Evolutionary conservation across 2,797 vertebrate species (phyloP).

Genomic region (Semotilus atromaculatus): DNA sequence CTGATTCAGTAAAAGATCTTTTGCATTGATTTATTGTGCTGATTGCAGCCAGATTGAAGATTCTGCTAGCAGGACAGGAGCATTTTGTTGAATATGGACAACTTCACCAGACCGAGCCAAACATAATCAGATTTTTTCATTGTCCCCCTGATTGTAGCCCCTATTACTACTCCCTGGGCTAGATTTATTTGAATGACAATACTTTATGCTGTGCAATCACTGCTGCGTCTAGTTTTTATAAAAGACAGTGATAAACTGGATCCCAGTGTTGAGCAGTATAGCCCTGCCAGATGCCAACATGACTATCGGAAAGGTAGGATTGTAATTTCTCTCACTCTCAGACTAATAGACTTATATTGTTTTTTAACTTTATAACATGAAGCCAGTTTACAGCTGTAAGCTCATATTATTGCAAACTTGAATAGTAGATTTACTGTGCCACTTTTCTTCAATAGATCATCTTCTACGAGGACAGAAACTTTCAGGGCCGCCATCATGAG

Average conservation of each 20-base stretch:
- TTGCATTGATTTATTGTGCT: constrained; percentile 28
- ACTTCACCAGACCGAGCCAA: constrained; percentile 61
- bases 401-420: neutral
- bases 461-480: constrained; percentile 77
- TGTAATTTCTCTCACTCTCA: neutral
- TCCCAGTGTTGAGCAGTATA: constrained; percentile 57
- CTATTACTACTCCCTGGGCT: constrained; percentile 44
- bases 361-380: neutral
- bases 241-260: constrained; percentile 66
- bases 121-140: constrained; percentile 66
- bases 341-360: neutral
- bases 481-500: constrained; percentile 68
- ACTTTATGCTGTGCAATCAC: constrained; percentile 72
- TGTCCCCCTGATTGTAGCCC: constrained; percentile 26
- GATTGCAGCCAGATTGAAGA: constrained; percentile 50
- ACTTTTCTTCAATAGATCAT: constrained; percentile 66
- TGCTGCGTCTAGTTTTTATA: constrained; percentile 69
- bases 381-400: neutral
- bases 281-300: constrained; percentile 61
- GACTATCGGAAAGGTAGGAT: constrained; percentile 63
- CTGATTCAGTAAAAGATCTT: neutral
- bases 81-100: constrained; percentile 67
- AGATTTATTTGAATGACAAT: constrained; percentile 59
- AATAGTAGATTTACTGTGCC: neutral
- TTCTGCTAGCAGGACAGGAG: constrained; percentile 8